Conservation (phyloP, 2,888 invertebrate genomes). For the Phyllotreta cruciferae region DNA sequence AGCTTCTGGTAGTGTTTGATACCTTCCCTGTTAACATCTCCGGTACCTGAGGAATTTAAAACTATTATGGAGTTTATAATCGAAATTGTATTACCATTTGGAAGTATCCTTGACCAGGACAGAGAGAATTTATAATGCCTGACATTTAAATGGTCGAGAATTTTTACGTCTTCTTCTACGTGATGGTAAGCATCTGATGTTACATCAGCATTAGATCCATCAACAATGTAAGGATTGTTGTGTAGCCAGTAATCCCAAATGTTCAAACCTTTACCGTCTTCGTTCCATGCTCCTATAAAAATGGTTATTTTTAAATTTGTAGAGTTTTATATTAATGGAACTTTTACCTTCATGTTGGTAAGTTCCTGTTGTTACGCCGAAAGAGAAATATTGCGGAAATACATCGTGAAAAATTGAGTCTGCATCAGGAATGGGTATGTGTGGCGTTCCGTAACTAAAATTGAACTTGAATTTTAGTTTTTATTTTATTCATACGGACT, state of each 20-base stretch:
- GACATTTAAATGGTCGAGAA: conserved; percentile 10
- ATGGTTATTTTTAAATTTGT: not conserved
- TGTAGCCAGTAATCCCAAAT: conserved; percentile 22
- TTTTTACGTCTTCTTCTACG: conserved; percentile 21
- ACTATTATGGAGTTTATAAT: not conserved
- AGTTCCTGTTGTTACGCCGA: not conserved
- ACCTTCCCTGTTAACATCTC: not conserved
- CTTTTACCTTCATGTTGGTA: not conserved
- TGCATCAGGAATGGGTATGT: too few species aligned
- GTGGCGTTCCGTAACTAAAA: too few species aligned
- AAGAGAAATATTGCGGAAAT: conserved; percentile 3
- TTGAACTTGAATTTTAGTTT: too few species aligned
- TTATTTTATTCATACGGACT: too few species aligned
- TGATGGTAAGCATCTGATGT: conserved; percentile 24
- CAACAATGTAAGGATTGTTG: conserved; percentile 3
- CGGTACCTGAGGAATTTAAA: not conserved
- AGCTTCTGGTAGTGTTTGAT: not conserved
- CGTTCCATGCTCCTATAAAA: conserved; percentile 18
- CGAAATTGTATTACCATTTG: conserved; percentile 14
- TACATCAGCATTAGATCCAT: conserved; percentile 9
- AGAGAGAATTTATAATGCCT: conserved; percentile 17
- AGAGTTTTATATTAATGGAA: not conserved
- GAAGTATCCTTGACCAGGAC: conserved; percentile 17
- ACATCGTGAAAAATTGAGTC: not conserved
- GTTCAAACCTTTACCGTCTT: conserved; percentile 9